Evolutionary conservation across 2,113 vertebrate species (phyloP), one percentile per base, ranked within the genome.

Genomic region (Cyanocitta stelleri): DNA sequence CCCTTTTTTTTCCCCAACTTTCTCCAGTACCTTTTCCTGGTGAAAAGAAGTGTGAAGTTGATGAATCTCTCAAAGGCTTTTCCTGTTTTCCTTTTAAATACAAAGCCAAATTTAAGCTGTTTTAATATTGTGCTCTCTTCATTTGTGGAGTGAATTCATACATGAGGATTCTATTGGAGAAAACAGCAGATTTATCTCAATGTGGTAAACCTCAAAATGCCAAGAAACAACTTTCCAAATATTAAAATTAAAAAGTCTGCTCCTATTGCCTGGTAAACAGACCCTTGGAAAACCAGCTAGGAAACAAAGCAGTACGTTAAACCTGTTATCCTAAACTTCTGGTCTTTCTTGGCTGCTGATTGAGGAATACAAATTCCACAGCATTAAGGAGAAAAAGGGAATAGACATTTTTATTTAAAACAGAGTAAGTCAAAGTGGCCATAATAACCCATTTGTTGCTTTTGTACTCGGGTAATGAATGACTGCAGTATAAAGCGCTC

Each of bases 401-500:
- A 86, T 33, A 39, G 43, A 81, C 86, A 71, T 77, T 91, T 93
- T 91, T 88, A 85, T 88, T 95, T 83, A 91, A 91, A 96, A 46
- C 54, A 86, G 85, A 87, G 69, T 84, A 68, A 81, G 55, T 86
- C 73, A 12, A 81, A 85, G 58, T 52, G 66, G 37, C 52, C 54
- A 33, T 95, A 94, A 95, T 82, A 89, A 95, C 85, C 78, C n/a
- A 72, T 63, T 95, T 94, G 55, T 61, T 78, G 86, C 83, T 92
- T 94, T 89, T 87, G 88, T 96, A 64, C 86, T 84, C 14, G 30
- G 32, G 69, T 96, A 95, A 96, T 95, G 86, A 96, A 81, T 85
- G 90, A 68, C 76, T 81, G n/a, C 27, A 69, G 62, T 72, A 90
- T 93, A 75, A 96, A 96, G 80, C 46, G 64, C 54, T 90, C 32